Conservation (phyloP, 2,797 vertebrate genomes). For the Diplodus puntazzo region DNA sequence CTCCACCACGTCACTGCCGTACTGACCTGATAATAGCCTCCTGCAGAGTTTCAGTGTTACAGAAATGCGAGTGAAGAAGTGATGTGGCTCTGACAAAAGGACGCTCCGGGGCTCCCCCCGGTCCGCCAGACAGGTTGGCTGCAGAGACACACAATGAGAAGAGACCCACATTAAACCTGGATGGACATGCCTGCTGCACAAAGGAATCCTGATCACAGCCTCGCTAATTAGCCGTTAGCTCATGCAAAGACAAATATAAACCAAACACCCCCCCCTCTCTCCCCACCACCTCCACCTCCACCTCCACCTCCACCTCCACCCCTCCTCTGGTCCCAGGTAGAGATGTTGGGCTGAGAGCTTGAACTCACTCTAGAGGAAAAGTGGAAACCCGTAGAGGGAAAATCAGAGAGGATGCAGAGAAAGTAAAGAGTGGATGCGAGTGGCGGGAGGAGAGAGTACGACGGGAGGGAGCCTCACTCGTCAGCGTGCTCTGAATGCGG, state of each 20-base stretch:
- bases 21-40: conserved; percentile 93
- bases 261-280: background rate
- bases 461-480: conserved; percentile 78
- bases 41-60: conserved; percentile 86
- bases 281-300: too few relatives aligned
- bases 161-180: conserved; percentile 59
- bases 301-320: too few relatives aligned
- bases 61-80: conserved; percentile 93
- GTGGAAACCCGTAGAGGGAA: conserved; percentile 38
- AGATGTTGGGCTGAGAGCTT: conserved; percentile 19
- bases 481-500: conserved; percentile 90
- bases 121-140: conserved; percentile 90
- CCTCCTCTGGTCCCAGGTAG: background rate
- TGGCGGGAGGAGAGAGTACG: background rate
- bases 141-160: conserved; percentile 75
- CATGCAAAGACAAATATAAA: conserved; percentile 62
- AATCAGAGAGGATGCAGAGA: conserved; percentile 13
- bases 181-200: conserved; percentile 54
- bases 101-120: conserved; percentile 82
- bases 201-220: conserved; percentile 64
- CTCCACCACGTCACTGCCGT: conserved; percentile 45
- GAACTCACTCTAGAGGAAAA: conserved; percentile 46
- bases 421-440: background rate
- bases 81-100: conserved; percentile 90
- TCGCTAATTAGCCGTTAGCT: conserved; percentile 58